These are phyloP conservation scores for Ophion ventricosus DNA, from an alignment of 2,888 invertebrate genomes.

Conservation along the genomic window DNA sequence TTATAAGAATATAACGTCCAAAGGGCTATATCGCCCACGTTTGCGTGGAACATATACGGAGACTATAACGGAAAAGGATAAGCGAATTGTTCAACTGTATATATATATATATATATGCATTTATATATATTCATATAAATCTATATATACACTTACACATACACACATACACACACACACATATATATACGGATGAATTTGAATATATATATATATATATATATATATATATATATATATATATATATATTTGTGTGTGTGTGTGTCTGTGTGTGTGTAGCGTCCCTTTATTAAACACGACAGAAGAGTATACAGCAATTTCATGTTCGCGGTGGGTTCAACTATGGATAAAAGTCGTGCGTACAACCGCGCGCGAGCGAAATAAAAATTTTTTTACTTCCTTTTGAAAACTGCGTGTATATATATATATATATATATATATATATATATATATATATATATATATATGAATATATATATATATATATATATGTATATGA, in stretches of 20 bases:
- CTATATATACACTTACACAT: no score
- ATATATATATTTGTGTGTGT: no score
- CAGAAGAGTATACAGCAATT: slow-evolving; percentile 21
- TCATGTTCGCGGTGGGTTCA: slow-evolving; percentile 27
- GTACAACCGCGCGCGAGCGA: slow-evolving; percentile 2
- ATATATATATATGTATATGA: no score
- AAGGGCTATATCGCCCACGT: slow-evolving; percentile 10
- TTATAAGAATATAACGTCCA: neutral
- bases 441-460: no score
- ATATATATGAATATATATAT: no score
- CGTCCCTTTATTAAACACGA: slow-evolving; percentile 56
- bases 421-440: no score
- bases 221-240: no score
- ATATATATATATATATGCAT: neutral
- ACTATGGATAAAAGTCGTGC: slow-evolving; percentile 39
- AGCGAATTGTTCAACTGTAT: slow-evolving; percentile 27
- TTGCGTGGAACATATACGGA: slow-evolving; percentile 7
- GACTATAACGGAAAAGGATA: slow-evolving; percentile 1
- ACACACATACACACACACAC: no score
- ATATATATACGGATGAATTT: neutral
- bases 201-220: no score
- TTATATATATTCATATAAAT: no score
- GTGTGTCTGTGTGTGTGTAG: neutral
- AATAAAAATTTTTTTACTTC: slow-evolving; percentile 45
- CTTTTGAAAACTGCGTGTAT: slow-evolving; percentile 8